These are phyloP conservation scores for Zaprionus lachaisei DNA, from an alignment of 1,140 invertebrate genomes.

Conservation along the genomic window DNA sequence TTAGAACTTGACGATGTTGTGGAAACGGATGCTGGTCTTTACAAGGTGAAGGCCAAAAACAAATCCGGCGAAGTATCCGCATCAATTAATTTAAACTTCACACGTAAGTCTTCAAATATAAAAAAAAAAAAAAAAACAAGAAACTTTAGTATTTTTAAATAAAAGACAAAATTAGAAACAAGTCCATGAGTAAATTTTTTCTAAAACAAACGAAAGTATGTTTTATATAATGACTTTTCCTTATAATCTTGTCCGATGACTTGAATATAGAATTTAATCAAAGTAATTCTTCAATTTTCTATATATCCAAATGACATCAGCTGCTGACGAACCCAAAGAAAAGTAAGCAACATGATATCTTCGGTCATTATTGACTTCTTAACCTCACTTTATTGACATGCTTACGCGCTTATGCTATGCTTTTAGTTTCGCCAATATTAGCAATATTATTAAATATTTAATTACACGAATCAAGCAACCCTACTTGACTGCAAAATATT, in stretches of 20 bases:
- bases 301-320: constrained; percentile 84
- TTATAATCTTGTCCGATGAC: neutral
- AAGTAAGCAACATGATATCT: constrained; percentile 87
- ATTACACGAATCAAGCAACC: neutral
- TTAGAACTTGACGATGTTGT: constrained; percentile 97
- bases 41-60: constrained; percentile 99
- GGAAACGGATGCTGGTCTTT: constrained; percentile 97
- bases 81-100: constrained; percentile 99
- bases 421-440: neutral
- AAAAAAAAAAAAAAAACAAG: neutral
- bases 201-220: neutral
- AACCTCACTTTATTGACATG: neutral
- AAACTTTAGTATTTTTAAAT: too few relatives aligned
- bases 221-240: neutral
- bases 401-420: neutral
- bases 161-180: too few relatives aligned
- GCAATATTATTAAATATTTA: neutral
- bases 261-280: neutral
- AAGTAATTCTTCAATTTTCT: constrained; percentile 13
- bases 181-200: neutral
- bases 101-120: constrained; percentile 90
- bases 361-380: neutral
- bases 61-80: constrained; percentile 98
- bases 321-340: constrained; percentile 92
- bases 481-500: neutral